Percentiles rank a stretch among this genome's conserved stretches.
These are phyloP conservation scores for Lepidocyrtoides sp. DNA, from an alignment of 2,888 invertebrate species.

Conservation along the genomic window DNA sequence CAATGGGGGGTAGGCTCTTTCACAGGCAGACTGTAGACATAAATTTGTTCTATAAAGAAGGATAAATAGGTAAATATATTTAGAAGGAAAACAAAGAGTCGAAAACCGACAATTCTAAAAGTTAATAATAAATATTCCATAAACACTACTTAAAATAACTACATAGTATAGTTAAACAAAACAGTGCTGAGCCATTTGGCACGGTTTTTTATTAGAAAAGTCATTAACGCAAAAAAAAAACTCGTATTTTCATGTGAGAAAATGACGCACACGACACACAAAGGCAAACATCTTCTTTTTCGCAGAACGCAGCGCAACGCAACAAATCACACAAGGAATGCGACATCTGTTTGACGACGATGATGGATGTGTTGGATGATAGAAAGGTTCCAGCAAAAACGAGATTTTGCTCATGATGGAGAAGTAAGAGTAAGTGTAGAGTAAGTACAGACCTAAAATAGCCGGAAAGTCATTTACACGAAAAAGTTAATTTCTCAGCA, in stretches of 20 bases:
- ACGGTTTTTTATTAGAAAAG: not conserved
- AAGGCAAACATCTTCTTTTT: not conserved
- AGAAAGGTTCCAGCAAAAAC: too few relatives aligned
- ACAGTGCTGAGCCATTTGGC: slow-evolving; percentile 14
- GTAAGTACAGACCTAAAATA: not conserved
- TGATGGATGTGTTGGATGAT: not conserved
- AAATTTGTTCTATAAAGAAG: too few relatives aligned
- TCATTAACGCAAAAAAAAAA: not conserved
- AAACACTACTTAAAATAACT: not conserved
- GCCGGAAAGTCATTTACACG: not conserved
- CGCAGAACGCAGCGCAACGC: not conserved
- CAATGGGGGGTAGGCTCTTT: not conserved
- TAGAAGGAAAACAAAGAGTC: too few relatives aligned
- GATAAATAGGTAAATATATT: too few relatives aligned
- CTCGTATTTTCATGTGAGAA: not conserved
- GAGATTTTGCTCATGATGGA: too few relatives aligned
- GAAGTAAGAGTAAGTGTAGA: too few relatives aligned
- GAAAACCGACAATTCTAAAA: not conserved
- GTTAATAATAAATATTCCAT: not conserved
- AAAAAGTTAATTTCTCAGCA: slow-evolving; percentile 29
- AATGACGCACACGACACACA: not conserved
- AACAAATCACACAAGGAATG: not conserved
- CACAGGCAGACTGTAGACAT: too few relatives aligned
- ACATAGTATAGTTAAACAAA: not conserved
- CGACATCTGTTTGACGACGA: not conserved